Conservation (phyloP, 2,113 vertebrate genomes). For the Sylvietta virens region DNA sequence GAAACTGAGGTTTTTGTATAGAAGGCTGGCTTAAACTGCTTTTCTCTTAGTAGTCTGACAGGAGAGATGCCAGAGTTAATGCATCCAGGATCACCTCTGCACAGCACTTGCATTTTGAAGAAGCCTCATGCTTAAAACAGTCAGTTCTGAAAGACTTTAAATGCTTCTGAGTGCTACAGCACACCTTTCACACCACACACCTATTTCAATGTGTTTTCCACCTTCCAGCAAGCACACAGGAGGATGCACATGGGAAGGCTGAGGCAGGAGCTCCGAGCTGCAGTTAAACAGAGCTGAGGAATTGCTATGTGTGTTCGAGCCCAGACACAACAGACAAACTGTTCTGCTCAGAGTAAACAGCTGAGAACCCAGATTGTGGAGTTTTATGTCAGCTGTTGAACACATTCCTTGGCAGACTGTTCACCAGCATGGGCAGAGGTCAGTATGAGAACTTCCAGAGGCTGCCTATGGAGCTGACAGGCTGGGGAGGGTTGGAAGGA, state of each 20-base stretch:
- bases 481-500: background rate
- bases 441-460: background rate
- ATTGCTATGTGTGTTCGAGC: accelerated
- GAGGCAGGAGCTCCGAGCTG: background rate
- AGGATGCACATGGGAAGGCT: background rate
- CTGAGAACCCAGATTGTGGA: background rate
- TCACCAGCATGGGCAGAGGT: background rate
- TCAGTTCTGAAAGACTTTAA: background rate
- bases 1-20: background rate
- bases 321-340: background rate
- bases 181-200: background rate
- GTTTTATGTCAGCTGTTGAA: background rate
- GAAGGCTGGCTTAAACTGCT: background rate
- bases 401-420: background rate
- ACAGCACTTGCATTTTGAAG: background rate
- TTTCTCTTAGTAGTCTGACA: background rate
- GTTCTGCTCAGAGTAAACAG: background rate
- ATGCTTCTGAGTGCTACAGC: background rate
- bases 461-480: background rate
- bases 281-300: background rate
- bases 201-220: background rate
- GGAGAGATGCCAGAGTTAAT: background rate
- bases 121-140: background rate
- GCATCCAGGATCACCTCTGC: background rate
- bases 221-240: background rate